These are phyloP conservation scores for human (Homo sapiens) DNA, from an alignment of 2,113 vertebrate species.

Conservation along the genomic window DNA sequence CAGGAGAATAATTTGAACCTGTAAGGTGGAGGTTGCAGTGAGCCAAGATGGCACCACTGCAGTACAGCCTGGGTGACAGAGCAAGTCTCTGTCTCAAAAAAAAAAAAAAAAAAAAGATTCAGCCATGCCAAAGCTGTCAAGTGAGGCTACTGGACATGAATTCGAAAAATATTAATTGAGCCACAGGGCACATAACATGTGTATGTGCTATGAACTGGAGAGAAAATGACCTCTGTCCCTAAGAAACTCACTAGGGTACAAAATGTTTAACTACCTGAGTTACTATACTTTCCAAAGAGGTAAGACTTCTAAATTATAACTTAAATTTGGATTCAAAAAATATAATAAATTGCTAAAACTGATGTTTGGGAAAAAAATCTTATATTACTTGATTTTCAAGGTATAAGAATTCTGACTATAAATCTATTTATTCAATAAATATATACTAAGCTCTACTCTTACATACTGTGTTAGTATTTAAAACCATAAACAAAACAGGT, in stretches of 20 bases:
- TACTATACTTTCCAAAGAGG: background rate
- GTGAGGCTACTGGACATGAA: background rate
- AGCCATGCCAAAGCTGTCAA: background rate
- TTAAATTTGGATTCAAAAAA: conserved; percentile 37
- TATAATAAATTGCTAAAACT: background rate
- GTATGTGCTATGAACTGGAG: background rate
- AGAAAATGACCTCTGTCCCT: background rate
- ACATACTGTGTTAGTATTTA: background rate
- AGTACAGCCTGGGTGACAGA: no score
- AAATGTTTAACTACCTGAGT: background rate
- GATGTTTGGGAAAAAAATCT: background rate
- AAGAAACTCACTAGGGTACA: background rate
- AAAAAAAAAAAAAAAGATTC: background rate
- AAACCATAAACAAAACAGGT: conserved; percentile 3
- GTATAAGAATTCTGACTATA: conserved; percentile 29
- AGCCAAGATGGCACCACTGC: no score
- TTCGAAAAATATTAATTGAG: background rate
- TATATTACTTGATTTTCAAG: conserved; percentile 1
- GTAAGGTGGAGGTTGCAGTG: no score
- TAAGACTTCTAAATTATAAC: conserved; percentile 10
- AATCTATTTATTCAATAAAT: background rate
- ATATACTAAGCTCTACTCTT: background rate
- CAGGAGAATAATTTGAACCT: no score
- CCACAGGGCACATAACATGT: background rate
- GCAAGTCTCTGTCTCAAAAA: no score